phyloP scores from a whole-genome alignment of 2,888 invertebrate species.

The Hemithea aestivaria region DNA sequence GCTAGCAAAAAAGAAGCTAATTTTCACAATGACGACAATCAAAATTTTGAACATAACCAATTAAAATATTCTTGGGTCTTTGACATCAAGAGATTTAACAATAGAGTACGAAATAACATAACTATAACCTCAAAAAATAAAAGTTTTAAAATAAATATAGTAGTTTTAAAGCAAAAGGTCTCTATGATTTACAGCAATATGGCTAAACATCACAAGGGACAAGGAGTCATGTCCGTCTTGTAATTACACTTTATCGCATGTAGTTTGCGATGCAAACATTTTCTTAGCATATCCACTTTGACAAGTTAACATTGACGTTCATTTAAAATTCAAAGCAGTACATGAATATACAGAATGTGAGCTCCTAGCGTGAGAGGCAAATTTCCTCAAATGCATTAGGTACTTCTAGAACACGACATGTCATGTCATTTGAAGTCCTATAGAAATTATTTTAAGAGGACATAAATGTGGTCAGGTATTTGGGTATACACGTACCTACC shows the following conservation, averaged over 20 bases:
- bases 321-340: slow-evolving; percentile 41
- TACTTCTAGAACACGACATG: too few relatives aligned
- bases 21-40: slow-evolving; percentile 8
- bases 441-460: too few relatives aligned
- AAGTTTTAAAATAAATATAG: too few relatives aligned
- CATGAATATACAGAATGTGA: slow-evolving; percentile 15
- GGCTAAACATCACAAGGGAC: slow-evolving; percentile 1
- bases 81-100: neutral
- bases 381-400: slow-evolving; percentile 4
- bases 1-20: slow-evolving; percentile 9
- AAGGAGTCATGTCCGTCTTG: slow-evolving; percentile 32
- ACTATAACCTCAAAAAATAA: too few relatives aligned
- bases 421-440: too few relatives aligned
- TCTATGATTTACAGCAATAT: too few relatives aligned
- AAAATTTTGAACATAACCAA: slow-evolving; percentile 8
- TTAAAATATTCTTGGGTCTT: slow-evolving; percentile 7
- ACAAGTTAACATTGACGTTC: slow-evolving; percentile 30
- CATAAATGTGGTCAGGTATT: too few relatives aligned
- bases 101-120: too few relatives aligned
- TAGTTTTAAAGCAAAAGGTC: too few relatives aligned
- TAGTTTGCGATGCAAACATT: slow-evolving; percentile 34
- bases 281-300: slow-evolving; percentile 29
- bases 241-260: slow-evolving; percentile 41
- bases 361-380: slow-evolving; percentile 18
- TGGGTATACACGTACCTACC: too few relatives aligned